A percentile compares a stretch with the other conserved stretches of the same genome.
These are phyloP conservation scores for Oscheius sp. DNA, from an alignment of 2,888 invertebrate genomes.

Conservation along the genomic window DNA sequence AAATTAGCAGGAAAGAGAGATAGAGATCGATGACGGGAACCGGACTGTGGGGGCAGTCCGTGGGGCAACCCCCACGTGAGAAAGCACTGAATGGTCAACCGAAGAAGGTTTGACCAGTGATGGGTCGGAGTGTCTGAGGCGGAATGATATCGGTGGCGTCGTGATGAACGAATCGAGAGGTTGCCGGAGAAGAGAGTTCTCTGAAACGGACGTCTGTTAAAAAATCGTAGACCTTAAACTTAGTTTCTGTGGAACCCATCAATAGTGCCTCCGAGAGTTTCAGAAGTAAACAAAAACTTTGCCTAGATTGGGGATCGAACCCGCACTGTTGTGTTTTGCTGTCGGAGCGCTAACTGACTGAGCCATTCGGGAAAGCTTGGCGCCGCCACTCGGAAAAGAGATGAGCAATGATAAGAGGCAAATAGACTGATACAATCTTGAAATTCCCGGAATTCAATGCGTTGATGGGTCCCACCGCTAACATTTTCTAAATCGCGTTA, in stretches of 20 bases:
- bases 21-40: slow-evolving; percentile 33
- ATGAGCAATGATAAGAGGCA: too few relatives aligned
- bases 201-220: slow-evolving; percentile 42
- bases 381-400: too few relatives aligned
- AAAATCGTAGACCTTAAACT: background rate
- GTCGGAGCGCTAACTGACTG: too few relatives aligned
- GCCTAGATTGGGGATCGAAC: too few relatives aligned
- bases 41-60: slow-evolving; percentile 9
- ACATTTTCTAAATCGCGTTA: background rate
- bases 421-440: too few relatives aligned
- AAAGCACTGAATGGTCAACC: slow-evolving; percentile 15
- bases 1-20: background rate
- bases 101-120: slow-evolving; percentile 33
- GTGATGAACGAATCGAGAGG: slow-evolving; percentile 67
- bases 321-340: too few relatives aligned
- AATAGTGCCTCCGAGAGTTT: background rate
- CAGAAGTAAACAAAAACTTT: too few relatives aligned
- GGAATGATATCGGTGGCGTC: slow-evolving; percentile 66
- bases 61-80: slow-evolving; percentile 15
- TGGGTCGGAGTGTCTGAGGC: slow-evolving; percentile 40
- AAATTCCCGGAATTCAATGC: too few relatives aligned
- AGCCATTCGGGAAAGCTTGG: too few relatives aligned
- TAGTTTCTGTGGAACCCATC: background rate
- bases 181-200: slow-evolving; percentile 58
- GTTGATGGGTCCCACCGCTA: background rate